A percentile compares a stretch with the other conserved stretches of the same genome.
These are phyloP conservation scores for Colletes collaris DNA, from an alignment of 2,888 invertebrate genomes.

Conservation along the genomic window DNA sequence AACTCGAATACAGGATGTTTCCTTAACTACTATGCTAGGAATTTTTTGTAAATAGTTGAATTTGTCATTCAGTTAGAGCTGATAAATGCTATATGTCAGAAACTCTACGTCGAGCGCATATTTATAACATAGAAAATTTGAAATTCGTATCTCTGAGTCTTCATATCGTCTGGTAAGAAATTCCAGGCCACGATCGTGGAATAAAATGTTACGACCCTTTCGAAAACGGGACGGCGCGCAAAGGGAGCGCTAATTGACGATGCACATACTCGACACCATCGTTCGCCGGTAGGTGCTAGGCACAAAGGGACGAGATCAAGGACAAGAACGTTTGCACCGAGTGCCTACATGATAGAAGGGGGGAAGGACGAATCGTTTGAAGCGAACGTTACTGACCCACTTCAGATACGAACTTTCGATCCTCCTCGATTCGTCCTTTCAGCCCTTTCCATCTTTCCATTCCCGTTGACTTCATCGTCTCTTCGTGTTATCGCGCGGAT, in stretches of 20 bases:
- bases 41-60: too few species aligned
- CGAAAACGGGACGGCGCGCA: conserved; percentile 29
- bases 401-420: conserved; percentile 68
- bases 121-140: too few species aligned
- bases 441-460: conserved; percentile 42
- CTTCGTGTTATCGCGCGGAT: conserved; percentile 27
- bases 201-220: conserved; percentile 2
- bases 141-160: too few species aligned
- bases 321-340: conserved; percentile 51
- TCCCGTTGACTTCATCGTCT: conserved; percentile 23
- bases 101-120: too few species aligned
- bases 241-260: conserved; percentile 55
- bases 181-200: not conserved
- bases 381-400: conserved; percentile 74
- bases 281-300: conserved; percentile 9
- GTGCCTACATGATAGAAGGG: conserved; percentile 24
- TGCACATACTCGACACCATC: conserved; percentile 33
- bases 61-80: too few species aligned
- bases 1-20: too few species aligned
- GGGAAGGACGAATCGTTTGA: conserved; percentile 31
- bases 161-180: not conserved
- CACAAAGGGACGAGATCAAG: conserved; percentile 50
- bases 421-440: conserved; percentile 54
- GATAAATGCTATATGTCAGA: too few species aligned
- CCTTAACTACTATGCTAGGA: too few species aligned